Conservation (phyloP, 92 coral and sea anemone genomes). For the Phenganax subtilis region DNA sequence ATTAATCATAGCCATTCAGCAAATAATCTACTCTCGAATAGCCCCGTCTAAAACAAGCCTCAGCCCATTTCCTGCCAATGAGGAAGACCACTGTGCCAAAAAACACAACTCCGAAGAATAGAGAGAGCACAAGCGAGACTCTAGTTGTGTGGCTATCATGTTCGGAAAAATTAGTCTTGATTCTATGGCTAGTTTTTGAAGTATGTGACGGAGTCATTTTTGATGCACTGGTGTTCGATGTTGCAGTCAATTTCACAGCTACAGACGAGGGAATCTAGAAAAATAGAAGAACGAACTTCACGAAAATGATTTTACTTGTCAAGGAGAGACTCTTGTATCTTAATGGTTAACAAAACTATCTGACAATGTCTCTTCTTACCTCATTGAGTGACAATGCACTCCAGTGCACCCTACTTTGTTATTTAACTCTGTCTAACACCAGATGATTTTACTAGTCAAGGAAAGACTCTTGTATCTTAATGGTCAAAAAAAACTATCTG, state of each 20-base stretch:
- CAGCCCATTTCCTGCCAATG: slow-evolving; percentile 32
- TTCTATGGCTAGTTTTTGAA: background rate
- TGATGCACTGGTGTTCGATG: background rate
- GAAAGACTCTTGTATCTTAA: background rate
- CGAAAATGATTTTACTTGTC: background rate
- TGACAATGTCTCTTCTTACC: background rate
- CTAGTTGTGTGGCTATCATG: slow-evolving; percentile 27
- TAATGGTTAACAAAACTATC: too few species aligned
- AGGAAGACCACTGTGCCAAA: slow-evolving; percentile 28
- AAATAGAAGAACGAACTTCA: background rate
- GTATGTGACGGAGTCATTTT: background rate
- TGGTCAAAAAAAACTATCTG: background rate
- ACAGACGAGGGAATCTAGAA: background rate
- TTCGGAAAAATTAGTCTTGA: slow-evolving; percentile 15
- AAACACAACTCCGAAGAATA: slow-evolving; percentile 22
- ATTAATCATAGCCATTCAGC: slow-evolving; percentile 32
- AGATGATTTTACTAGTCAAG: background rate
- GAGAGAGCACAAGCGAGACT: slow-evolving; percentile 17
- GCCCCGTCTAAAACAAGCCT: slow-evolving; percentile 27
- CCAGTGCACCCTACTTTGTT: background rate
- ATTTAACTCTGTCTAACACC: background rate
- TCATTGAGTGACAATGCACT: background rate
- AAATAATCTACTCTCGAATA: slow-evolving; percentile 38
- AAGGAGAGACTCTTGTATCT: too few species aligned
- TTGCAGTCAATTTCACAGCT: background rate